These are phyloP conservation scores for Lordiphosa collinella DNA, from an alignment of 1,140 invertebrate genomes.

Conservation along the genomic window DNA sequence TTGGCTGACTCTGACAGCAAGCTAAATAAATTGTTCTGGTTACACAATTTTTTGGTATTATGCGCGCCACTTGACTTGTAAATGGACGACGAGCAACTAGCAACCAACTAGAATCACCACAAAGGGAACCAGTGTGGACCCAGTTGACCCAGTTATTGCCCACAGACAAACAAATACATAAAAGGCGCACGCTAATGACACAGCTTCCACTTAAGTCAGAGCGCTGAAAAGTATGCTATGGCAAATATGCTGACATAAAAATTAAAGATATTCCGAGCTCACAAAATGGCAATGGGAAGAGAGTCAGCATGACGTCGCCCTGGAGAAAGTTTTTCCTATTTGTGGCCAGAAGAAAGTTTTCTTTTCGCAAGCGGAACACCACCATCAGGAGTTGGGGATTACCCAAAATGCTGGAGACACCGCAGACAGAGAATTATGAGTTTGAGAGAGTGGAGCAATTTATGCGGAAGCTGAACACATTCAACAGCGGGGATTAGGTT, in stretches of 20 bases:
- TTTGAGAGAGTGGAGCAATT: constrained; percentile 1
- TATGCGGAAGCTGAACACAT: constrained; percentile 41
- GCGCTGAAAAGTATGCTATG: constrained; percentile 63
- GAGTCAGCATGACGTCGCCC: constrained; percentile 67
- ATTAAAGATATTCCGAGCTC: constrained; percentile 66
- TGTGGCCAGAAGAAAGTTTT: constrained; percentile 34
- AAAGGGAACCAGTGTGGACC: constrained; percentile 13
- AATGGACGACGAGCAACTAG: constrained; percentile 44
- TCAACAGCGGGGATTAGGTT: constrained; percentile 53
- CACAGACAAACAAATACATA: constrained; percentile 48
- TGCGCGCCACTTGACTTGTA: constrained; percentile 67
- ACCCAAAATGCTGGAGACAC: background rate
- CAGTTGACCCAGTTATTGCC: constrained; percentile 71
- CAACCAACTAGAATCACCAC: constrained; percentile 21
- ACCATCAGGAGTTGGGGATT: constrained; percentile 18
- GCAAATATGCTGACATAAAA: constrained; percentile 61
- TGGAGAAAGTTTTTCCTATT: constrained; percentile 36
- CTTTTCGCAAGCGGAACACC: constrained; percentile 5
- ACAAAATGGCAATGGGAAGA: constrained; percentile 36
- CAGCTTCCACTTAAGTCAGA: too few species aligned
- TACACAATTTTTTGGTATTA: constrained; percentile 69
- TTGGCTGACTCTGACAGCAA: constrained; percentile 40
- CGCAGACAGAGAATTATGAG: constrained; percentile 48
- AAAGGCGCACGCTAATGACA: constrained; percentile 59
- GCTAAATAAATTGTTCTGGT: constrained; percentile 71